Conservation (phyloP, 2,113 vertebrate species). For the Stegastes partitus region DNA sequence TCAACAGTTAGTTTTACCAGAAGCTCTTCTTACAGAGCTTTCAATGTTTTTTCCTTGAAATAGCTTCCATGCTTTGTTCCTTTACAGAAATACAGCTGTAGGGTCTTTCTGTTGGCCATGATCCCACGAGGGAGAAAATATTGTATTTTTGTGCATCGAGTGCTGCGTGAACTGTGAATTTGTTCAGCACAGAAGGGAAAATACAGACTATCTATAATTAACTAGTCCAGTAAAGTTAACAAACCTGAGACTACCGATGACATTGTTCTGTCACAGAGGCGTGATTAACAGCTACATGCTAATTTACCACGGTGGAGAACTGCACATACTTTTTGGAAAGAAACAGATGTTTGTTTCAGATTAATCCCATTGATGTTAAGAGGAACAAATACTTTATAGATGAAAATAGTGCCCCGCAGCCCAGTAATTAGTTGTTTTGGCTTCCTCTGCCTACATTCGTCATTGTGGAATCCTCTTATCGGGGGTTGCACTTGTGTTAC, state of each 20-base stretch:
- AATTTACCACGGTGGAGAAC: conserved; percentile 15
- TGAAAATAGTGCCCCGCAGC: conserved; percentile 24
- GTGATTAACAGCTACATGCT: conserved; percentile 48
- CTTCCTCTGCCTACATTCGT: conserved; percentile 24
- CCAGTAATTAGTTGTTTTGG: conserved; percentile 18
- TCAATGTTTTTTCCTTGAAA: conserved; percentile 31
- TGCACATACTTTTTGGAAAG: conserved; percentile 10
- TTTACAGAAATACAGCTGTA: conserved; percentile 39
- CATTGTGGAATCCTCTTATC: conserved; percentile 18
- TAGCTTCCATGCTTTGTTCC: conserved; percentile 24
- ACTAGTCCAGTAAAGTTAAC: neutral
- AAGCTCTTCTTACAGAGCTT: conserved; percentile 12
- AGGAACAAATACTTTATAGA: conserved; percentile 37
- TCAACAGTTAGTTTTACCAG: conserved; percentile 12
- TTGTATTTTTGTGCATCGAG: conserved; percentile 28
- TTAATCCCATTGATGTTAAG: conserved; percentile 32
- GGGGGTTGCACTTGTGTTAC: conserved; percentile 6
- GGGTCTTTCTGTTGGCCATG: conserved; percentile 35
- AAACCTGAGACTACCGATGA: conserved; percentile 17
- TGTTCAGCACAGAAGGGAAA: conserved; percentile 37
- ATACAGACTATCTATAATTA: conserved; percentile 1
- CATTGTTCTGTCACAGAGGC: conserved; percentile 31
- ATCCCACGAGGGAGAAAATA: conserved; percentile 41
- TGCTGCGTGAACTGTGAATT: conserved; percentile 13
- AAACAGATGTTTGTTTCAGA: conserved; percentile 48